These are phyloP conservation scores for Pseudolaguvia tuberculata DNA, from an alignment of 2,113 vertebrate species.

Conservation along the genomic window DNA sequence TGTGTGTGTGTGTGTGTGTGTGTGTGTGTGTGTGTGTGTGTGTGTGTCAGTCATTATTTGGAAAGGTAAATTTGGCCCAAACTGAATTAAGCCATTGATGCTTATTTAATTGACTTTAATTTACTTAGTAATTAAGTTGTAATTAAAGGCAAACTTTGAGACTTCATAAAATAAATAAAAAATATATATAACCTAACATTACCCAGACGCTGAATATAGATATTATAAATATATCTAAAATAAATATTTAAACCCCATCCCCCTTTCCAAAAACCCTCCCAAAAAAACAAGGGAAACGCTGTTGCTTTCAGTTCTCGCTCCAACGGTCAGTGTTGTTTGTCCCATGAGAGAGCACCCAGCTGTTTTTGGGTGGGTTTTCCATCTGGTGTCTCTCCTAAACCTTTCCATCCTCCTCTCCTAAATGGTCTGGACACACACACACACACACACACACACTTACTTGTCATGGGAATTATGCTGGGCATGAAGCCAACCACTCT, in stretches of 20 bases:
- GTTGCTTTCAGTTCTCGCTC: conserved; percentile 40
- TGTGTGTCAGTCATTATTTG: conserved; percentile 49
- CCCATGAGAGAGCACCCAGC: conserved; percentile 43
- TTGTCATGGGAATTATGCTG: conserved; percentile 25
- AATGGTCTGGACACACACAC: conserved; percentile 3
- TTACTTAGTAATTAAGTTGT: background rate
- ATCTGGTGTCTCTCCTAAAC: conserved; percentile 45
- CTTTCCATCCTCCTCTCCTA: conserved; percentile 1
- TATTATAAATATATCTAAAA: background rate
- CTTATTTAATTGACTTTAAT: conserved; percentile 32
- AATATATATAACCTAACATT: background rate
- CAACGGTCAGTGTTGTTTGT: conserved; percentile 18
- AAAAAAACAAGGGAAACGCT: background rate
- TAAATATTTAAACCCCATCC: background rate
- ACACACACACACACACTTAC: conserved; percentile 15
- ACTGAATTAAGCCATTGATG: conserved; percentile 39
- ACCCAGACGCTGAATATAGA: background rate
- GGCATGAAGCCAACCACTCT: conserved; percentile 29
- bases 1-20: conserved; percentile 56
- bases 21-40: conserved; percentile 54
- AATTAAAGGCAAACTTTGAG: background rate
- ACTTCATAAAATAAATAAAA: background rate
- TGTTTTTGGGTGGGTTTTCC: conserved; percentile 43
- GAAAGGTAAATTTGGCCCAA: conserved; percentile 45
- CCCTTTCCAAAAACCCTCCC: no score